These are phyloP conservation scores for Sakesphorus luctuosus DNA, from an alignment of 2,113 vertebrate genomes.

Conservation along the genomic window DNA sequence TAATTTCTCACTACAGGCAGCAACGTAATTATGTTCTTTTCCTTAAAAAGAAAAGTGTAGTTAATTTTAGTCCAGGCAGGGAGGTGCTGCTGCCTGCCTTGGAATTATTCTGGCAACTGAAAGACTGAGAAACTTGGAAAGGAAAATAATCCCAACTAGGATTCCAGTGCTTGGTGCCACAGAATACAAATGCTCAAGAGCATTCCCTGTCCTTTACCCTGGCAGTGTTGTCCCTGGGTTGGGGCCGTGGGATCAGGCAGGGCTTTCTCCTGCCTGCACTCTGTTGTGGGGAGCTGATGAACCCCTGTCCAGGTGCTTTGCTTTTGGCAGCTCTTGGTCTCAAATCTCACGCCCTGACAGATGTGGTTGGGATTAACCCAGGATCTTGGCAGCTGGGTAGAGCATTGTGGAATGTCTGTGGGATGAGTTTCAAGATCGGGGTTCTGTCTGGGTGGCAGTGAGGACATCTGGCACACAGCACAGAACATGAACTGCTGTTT, in stretches of 20 bases:
- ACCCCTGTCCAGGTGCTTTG: neutral
- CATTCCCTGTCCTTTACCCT: neutral
- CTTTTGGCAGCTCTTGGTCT: neutral
- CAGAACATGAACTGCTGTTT: neutral
- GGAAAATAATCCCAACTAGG: neutral
- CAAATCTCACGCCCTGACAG: neutral
- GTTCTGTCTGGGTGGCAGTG: neutral
- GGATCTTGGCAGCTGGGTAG: neutral
- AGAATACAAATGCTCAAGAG: neutral
- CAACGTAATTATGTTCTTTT: conserved; percentile 45
- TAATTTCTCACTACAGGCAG: conserved; percentile 44
- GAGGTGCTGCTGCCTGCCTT: neutral
- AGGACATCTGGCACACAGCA: neutral
- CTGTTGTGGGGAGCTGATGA: neutral
- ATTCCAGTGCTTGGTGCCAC: neutral
- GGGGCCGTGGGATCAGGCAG: neutral
- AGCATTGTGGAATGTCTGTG: neutral
- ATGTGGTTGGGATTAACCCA: neutral
- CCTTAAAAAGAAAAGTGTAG: conserved; percentile 22
- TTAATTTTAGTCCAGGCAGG: conserved; percentile 62
- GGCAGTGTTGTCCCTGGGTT: neutral
- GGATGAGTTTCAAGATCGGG: neutral
- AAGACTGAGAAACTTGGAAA: conserved; percentile 1
- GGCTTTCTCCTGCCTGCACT: neutral
- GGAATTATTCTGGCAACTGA: conserved; percentile 36